phyloP scores from a whole-genome alignment of 2,888 invertebrate genomes.

The Limnephilus marmoratus region DNA sequence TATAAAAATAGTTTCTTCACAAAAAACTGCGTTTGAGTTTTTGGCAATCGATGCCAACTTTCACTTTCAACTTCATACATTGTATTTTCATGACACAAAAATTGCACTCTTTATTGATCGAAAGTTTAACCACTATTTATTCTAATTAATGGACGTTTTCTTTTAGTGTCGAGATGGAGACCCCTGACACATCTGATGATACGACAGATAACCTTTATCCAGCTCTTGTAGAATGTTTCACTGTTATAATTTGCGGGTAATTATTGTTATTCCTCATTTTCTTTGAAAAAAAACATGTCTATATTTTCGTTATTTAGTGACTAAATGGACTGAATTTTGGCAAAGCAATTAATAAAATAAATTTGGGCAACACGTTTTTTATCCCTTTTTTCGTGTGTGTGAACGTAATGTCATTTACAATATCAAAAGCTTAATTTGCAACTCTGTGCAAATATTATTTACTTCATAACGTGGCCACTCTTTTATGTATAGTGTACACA shows the following conservation, averaged over 20 bases:
- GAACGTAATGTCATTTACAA: neutral
- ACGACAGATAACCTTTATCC: constrained; percentile 90
- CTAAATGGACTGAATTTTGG: neutral
- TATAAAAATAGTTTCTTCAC: neutral
- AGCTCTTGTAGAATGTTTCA: constrained; percentile 94
- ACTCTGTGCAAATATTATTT: constrained; percentile 3
- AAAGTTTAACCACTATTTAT: neutral
- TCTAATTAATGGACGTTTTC: neutral
- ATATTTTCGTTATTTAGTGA: neutral
- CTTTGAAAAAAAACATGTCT: neutral
- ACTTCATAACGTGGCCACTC: neutral
- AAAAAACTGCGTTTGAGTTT: neutral
- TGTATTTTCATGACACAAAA: neutral
- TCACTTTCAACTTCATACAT: neutral
- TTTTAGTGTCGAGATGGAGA: constrained; percentile 18
- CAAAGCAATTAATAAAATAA: neutral
- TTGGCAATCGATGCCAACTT: neutral
- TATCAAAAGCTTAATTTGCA: neutral
- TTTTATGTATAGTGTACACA: neutral
- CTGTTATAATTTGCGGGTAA: constrained; percentile 93
- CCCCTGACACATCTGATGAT: constrained; percentile 74
- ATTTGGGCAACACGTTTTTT: neutral
- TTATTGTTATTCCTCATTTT: constrained; percentile 68
- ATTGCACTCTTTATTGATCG: neutral
- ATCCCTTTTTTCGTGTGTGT: neutral